A percentile compares a stretch with the other conserved stretches of the same genome.
phyloP scores from a whole-genome alignment of 2,797 vertebrate genomes.

The Eutrigla gurnardus region DNA sequence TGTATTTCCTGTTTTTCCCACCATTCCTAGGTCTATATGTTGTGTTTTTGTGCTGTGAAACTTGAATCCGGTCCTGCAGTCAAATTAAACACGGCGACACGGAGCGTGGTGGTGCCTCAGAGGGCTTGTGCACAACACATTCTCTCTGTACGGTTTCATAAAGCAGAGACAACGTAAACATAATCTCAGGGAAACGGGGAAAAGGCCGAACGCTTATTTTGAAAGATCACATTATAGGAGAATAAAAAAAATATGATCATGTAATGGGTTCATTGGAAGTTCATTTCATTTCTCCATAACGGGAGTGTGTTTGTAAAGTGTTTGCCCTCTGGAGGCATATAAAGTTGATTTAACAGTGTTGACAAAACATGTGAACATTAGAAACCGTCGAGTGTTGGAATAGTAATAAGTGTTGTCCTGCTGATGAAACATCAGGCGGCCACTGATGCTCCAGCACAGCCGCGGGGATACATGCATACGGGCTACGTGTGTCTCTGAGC shows the following conservation, averaged over 20 bases:
- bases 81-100: constrained; percentile 4
- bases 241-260: constrained; percentile 47
- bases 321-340: constrained; percentile 72
- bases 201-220: constrained; percentile 13
- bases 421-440: constrained; percentile 77
- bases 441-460: constrained; percentile 61
- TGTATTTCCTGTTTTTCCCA: too few relatives aligned
- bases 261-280: constrained; percentile 74
- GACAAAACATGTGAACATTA: constrained; percentile 74
- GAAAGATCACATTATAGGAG: constrained; percentile 27
- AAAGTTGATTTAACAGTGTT: constrained; percentile 79
- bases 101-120: neutral
- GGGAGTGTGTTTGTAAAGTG: constrained; percentile 64
- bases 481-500: constrained; percentile 25
- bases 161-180: constrained; percentile 30
- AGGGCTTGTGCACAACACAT: neutral
- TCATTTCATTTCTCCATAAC: constrained; percentile 68
- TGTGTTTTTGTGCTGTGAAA: constrained; percentile 25
- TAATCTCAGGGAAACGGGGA: constrained; percentile 27
- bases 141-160: constrained; percentile 9
- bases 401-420: constrained; percentile 69
- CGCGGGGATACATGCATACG: constrained; percentile 65
- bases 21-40: too few relatives aligned
- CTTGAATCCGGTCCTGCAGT: constrained; percentile 22
- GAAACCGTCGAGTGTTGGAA: constrained; percentile 61